Evolutionary conservation across 1,140 invertebrate species (phyloP).

Genomic region (Teleopsis dalmanni): DNA sequence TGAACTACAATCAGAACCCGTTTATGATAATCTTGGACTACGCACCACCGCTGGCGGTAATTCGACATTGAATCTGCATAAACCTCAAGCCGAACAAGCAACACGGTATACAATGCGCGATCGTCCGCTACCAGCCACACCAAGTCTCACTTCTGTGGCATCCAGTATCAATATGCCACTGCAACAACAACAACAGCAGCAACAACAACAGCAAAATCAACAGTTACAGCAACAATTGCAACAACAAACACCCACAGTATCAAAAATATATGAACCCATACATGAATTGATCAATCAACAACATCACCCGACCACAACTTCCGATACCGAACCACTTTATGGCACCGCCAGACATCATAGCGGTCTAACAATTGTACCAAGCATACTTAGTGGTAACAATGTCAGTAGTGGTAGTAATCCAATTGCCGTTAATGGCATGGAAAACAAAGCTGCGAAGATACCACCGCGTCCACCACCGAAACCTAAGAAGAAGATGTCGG

Average conservation of each 20-base stretch:
- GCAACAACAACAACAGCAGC: constrained; percentile 38
- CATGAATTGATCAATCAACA: constrained; percentile 30
- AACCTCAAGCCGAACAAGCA: constrained; percentile 47
- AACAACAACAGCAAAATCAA: constrained; percentile 33
- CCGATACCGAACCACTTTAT: constrained; percentile 32
- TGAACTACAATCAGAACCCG: constrained; percentile 55
- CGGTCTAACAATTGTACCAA: constrained; percentile 16
- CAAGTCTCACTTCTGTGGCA: constrained; percentile 51
- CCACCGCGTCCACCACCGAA: constrained; percentile 74
- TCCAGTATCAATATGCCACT: constrained; percentile 30
- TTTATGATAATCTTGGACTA: constrained; percentile 76
- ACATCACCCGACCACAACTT: constrained; percentile 13
- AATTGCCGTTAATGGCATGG: constrained; percentile 27
- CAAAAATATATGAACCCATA: constrained; percentile 39
- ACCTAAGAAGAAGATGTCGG: constrained; percentile 63
- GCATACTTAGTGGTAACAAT: constrained; percentile 1
- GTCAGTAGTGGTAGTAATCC: background rate
- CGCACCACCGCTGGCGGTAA: constrained; percentile 79
- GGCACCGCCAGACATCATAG: constrained; percentile 13
- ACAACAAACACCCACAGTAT: background rate
- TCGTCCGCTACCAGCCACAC: constrained; percentile 52
- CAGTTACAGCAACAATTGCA: constrained; percentile 45
- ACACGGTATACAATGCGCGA: constrained; percentile 49
- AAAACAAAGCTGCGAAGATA: constrained; percentile 54
- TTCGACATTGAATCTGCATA: constrained; percentile 67